Percentiles rank a stretch among this genome's conserved stretches.
Conservation (phyloP, 1,140 invertebrate genomes). For the Heliconius himera region DNA sequence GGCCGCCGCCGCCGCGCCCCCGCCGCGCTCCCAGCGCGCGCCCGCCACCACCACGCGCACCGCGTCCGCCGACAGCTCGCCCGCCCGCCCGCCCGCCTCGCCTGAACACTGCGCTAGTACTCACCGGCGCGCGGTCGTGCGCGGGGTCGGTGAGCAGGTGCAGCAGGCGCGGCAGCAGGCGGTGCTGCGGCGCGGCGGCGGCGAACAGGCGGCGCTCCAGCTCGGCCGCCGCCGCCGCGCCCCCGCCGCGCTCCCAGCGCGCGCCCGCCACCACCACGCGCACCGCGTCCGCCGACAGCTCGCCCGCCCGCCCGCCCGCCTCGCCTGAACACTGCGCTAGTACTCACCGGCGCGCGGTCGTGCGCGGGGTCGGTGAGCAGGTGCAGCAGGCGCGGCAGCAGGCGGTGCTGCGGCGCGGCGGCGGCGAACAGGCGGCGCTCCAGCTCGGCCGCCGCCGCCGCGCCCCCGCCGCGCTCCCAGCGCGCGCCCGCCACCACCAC, state of each 20-base stretch:
- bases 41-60: slow-evolving; percentile 64
- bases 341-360: neutral
- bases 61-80: slow-evolving; percentile 58
- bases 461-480: slow-evolving; percentile 60
- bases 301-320: too few relatives aligned
- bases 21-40: slow-evolving; percentile 65
- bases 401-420: slow-evolving; percentile 67
- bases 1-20: slow-evolving; percentile 49
- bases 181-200: slow-evolving; percentile 65
- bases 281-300: slow-evolving; percentile 56
- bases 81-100: slow-evolving; percentile 42
- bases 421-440: slow-evolving; percentile 66
- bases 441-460: slow-evolving; percentile 56
- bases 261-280: slow-evolving; percentile 67
- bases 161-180: slow-evolving; percentile 67
- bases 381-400: slow-evolving; percentile 67
- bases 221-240: slow-evolving; percentile 53
- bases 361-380: slow-evolving; percentile 55
- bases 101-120: too few relatives aligned
- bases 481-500: slow-evolving; percentile 65
- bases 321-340: slow-evolving; percentile 28
- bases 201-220: slow-evolving; percentile 68
- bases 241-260: slow-evolving; percentile 61
- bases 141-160: slow-evolving; percentile 59
- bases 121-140: slow-evolving; percentile 6